Evolutionary conservation across 2,888 invertebrate genomes (phyloP).

Genomic region (Galeopsomyia nigrocyanea): DNA sequence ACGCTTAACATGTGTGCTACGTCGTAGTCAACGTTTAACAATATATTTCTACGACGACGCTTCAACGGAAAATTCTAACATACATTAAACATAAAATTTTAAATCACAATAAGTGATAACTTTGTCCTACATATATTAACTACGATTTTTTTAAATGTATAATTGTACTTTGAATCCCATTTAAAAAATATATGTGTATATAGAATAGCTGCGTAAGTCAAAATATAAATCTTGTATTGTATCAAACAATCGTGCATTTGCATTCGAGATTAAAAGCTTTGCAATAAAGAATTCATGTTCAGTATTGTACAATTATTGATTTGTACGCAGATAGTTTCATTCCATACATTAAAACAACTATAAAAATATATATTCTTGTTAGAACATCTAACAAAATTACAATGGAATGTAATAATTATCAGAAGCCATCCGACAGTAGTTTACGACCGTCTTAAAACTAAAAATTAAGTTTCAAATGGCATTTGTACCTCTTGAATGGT

Average conservation of each 20-base stretch:
- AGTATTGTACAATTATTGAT: conserved; percentile 31
- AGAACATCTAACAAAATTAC: conserved; percentile 30
- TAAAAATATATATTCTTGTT: conserved; percentile 47
- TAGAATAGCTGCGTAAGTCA: conserved; percentile 20
- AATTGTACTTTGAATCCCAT: conserved; percentile 37
- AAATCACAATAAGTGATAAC: conserved; percentile 37
- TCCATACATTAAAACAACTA: conserved; percentile 32
- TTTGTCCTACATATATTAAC: conserved; percentile 10
- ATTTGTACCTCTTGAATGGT: conserved; percentile 33
- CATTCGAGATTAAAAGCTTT: conserved; percentile 28
- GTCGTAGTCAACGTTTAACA: no score
- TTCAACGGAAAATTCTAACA: neutral
- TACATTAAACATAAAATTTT: conserved; percentile 34
- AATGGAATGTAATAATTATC: conserved; percentile 45
- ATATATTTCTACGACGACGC: conserved; percentile 25
- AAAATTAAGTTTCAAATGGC: conserved; percentile 46
- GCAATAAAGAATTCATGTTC: conserved; percentile 21
- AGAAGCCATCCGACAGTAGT: conserved; percentile 41
- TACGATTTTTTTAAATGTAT: conserved; percentile 2
- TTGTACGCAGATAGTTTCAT: conserved; percentile 35
- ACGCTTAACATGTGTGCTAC: no score
- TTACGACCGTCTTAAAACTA: conserved; percentile 39
- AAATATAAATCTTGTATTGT: conserved; percentile 44
- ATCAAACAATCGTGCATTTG: conserved; percentile 38
- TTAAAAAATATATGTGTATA: conserved; percentile 42